Percentiles rank a stretch among this genome's conserved stretches.
Evolutionary conservation across 1,140 invertebrate species (phyloP).

Genomic region (Micrasema longulum): DNA sequence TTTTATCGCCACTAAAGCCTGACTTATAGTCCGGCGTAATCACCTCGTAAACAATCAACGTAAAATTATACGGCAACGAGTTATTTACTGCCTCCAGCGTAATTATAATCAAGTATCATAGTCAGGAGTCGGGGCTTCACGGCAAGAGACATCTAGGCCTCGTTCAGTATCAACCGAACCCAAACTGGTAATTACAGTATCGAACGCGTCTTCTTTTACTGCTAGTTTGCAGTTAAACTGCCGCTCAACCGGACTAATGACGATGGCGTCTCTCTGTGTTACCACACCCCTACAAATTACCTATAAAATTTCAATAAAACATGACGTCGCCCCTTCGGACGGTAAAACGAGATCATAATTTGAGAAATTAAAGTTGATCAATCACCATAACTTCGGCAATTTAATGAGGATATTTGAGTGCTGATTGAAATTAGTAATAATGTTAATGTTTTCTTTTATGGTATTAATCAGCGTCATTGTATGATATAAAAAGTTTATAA

Average conservation of each 20-base stretch:
- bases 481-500: too few relatives aligned
- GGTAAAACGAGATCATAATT: slow-evolving; percentile 30
- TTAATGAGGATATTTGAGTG: slow-evolving; percentile 14
- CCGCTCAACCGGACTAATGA: neutral
- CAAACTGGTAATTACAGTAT: too few relatives aligned
- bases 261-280: slow-evolving; percentile 14
- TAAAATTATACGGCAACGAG: slow-evolving; percentile 55
- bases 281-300: slow-evolving; percentile 47
- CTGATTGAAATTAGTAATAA: slow-evolving; percentile 14
- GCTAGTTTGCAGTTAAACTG: neutral
- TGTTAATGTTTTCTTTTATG: slow-evolving; percentile 11
- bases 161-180: neutral
- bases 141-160: neutral
- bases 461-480: too few relatives aligned
- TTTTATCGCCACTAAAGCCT: slow-evolving; percentile 51
- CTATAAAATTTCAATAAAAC: slow-evolving; percentile 55
- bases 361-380: slow-evolving; percentile 33
- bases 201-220: too few relatives aligned
- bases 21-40: slow-evolving; percentile 53
- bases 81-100: slow-evolving; percentile 53
- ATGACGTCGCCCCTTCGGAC: slow-evolving; percentile 13
- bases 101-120: slow-evolving; percentile 55
- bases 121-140: slow-evolving; percentile 2
- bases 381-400: slow-evolving; percentile 25
- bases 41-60: slow-evolving; percentile 56